Conservation (phyloP, 2,797 vertebrate species). For the Hippocampus kuda region DNA sequence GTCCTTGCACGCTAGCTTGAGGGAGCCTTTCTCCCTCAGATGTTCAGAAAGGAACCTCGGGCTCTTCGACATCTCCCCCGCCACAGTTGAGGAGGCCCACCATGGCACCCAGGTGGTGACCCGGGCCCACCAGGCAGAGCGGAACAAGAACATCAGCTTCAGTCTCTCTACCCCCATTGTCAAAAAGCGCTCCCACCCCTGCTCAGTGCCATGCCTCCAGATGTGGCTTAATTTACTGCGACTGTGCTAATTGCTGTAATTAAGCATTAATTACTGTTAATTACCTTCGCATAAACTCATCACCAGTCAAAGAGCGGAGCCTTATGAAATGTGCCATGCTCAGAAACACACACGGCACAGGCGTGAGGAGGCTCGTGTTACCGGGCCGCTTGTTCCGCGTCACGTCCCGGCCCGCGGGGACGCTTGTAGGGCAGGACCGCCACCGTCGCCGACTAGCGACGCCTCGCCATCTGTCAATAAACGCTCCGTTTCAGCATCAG, state of each 20-base stretch:
- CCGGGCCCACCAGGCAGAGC: slow-evolving; percentile 61
- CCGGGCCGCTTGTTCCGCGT: slow-evolving; percentile 55
- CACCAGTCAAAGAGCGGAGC: slow-evolving; percentile 98
- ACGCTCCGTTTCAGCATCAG: slow-evolving; percentile 26
- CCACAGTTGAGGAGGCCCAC: slow-evolving; percentile 30
- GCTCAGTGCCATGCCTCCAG: slow-evolving; percentile 87
- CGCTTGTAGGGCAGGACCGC: slow-evolving; percentile 59
- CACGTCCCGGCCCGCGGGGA: slow-evolving; percentile 51
- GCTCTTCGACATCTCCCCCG: slow-evolving; percentile 41
- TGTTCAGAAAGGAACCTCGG: slow-evolving; percentile 39
- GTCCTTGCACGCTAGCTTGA: slow-evolving; percentile 62
- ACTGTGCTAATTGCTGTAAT: slow-evolving; percentile 99
- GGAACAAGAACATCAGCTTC: slow-evolving; percentile 51
- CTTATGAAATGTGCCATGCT: slow-evolving; percentile 97
- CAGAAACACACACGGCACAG: slow-evolving; percentile 69
- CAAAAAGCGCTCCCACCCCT: slow-evolving; percentile 52
- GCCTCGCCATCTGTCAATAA: slow-evolving; percentile 44
- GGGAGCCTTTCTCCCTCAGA: slow-evolving; percentile 58
- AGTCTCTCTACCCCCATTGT: slow-evolving; percentile 36
- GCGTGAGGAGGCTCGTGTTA: slow-evolving; percentile 49
- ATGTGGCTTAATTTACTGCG: slow-evolving; percentile 99
- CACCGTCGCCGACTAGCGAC: slow-evolving; percentile 44
- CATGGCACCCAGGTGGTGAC: slow-evolving; percentile 26
- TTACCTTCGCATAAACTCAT: slow-evolving; percentile 99
- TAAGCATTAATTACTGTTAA: slow-evolving; percentile 99